These are phyloP conservation scores for Neopipo cinnamomea DNA, from an alignment of 2,113 vertebrate genomes.

Conservation along the genomic window DNA sequence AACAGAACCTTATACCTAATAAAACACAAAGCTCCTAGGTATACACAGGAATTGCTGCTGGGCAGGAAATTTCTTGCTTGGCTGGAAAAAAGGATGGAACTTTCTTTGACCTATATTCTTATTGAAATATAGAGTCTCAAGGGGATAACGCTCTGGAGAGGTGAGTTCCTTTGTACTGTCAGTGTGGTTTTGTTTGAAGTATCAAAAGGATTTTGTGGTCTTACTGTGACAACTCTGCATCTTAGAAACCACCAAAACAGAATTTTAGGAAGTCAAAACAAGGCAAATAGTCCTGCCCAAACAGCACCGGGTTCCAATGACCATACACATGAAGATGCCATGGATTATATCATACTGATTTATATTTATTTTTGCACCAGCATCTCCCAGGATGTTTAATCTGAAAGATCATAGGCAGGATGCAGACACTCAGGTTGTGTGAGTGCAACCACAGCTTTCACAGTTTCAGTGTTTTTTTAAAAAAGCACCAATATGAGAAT, in stretches of 20 bases:
- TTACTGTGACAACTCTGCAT: background rate
- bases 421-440: background rate
- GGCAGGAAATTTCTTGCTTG: background rate
- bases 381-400: background rate
- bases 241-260: background rate
- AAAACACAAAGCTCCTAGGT: background rate
- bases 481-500: background rate
- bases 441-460: background rate
- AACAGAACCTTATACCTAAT: background rate
- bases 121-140: background rate
- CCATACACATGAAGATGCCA: background rate
- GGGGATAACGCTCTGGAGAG: background rate
- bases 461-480: background rate
- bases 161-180: background rate
- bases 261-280: background rate
- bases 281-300: background rate
- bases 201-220: background rate
- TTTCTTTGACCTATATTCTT: background rate
- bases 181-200: background rate
- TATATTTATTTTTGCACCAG: background rate
- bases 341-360: background rate
- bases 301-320: rapidly evolving
- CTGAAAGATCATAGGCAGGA: background rate
- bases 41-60: background rate
- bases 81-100: background rate